Percentiles rank a stretch among this genome's conserved stretches.
Conservation (phyloP, 64 coral and sea anemone species). For the Montipora sp. region DNA sequence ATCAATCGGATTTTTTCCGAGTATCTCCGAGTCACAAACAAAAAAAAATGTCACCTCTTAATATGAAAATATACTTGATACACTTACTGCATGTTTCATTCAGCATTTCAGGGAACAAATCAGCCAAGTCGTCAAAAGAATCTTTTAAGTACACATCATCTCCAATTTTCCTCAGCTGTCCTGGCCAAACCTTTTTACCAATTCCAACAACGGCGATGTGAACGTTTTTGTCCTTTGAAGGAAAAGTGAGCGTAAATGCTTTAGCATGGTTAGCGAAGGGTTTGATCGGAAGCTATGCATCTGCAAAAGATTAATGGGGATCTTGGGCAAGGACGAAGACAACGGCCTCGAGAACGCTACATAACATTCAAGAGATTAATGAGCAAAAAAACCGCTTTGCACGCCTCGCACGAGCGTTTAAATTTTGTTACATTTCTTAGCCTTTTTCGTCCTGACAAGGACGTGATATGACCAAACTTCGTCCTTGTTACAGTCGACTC, state of each 20-base stretch:
- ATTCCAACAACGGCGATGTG: slow-evolving; percentile 11
- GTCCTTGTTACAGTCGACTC: too few species aligned
- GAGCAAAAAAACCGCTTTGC: too few species aligned
- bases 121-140: neutral
- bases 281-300: too few species aligned
- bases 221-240: neutral
- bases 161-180: neutral
- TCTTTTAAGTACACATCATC: neutral
- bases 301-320: too few species aligned
- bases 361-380: neutral
- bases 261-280: neutral
- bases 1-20: too few species aligned
- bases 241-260: neutral
- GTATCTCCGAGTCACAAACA: too few species aligned
- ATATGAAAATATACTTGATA: neutral
- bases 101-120: slow-evolving; percentile 4
- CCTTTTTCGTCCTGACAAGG: too few species aligned
- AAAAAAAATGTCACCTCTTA: too few species aligned
- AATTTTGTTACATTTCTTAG: too few species aligned
- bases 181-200: neutral
- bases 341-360: too few species aligned
- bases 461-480: too few species aligned
- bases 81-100: slow-evolving; percentile 36
- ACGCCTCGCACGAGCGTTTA: too few species aligned
- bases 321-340: neutral